Evolutionary conservation across 2,797 vertebrate genomes (phyloP).

Genomic region (Fistularia commersonii): DNA sequence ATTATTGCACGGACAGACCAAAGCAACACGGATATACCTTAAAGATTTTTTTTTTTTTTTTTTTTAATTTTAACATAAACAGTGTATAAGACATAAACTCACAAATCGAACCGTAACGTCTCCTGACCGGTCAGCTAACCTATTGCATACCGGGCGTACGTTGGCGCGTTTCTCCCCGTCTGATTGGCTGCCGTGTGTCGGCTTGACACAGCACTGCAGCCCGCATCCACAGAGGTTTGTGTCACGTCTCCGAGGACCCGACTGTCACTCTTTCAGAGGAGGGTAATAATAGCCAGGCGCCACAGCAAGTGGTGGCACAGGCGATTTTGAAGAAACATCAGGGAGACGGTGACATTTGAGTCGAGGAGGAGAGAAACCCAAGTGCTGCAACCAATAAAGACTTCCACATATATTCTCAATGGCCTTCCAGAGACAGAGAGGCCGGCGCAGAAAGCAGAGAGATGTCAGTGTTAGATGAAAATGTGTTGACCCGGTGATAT

Average conservation of each 20-base stretch:
- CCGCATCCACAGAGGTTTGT: conserved; percentile 67
- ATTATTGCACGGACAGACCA: no score
- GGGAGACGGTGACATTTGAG: conserved; percentile 14
- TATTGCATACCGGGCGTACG: conserved; percentile 24
- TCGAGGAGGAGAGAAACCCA: conserved; percentile 63
- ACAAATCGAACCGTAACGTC: no score
- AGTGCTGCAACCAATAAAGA: conserved; percentile 73
- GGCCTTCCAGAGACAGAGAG: conserved; percentile 44
- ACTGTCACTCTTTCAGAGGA: conserved; percentile 80
- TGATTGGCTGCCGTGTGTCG: conserved; percentile 61
- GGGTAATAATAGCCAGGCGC: conserved; percentile 80
- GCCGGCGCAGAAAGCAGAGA: conserved; percentile 32
- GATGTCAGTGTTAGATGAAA: conserved; percentile 71
- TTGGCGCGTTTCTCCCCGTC: conserved; percentile 32
- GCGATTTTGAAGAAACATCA: conserved; percentile 11
- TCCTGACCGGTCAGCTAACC: no score
- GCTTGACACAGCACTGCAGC: conserved; percentile 67
- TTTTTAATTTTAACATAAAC: no score
- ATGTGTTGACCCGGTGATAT: conserved; percentile 72
- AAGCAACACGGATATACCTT: no score
- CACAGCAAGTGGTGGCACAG: conserved; percentile 59
- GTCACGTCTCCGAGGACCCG: conserved; percentile 72
- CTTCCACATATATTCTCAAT: conserved; percentile 66
- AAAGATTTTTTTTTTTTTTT: no score
- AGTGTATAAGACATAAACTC: no score